A percentile compares a stretch with the other conserved stretches of the same genome.
Evolutionary conservation across 1,140 invertebrate genomes (phyloP).

Genomic region (Augochlora pura): DNA sequence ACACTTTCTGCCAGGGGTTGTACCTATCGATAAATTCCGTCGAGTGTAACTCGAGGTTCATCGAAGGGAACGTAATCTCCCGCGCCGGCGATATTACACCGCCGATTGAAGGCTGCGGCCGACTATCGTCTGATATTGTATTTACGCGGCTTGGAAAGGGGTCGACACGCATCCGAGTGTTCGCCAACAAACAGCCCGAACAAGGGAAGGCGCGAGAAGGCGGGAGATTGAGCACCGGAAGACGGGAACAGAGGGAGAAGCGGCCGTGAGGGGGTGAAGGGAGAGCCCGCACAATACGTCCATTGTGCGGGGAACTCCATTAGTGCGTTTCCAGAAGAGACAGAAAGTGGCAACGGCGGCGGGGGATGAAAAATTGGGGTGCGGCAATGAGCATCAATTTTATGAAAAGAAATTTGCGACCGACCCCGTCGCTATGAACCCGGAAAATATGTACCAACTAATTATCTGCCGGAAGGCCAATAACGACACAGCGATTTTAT

Average conservation of each 20-base stretch:
- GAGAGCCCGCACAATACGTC: conserved; percentile 49
- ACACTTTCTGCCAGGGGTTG: no score
- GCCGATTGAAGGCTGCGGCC: conserved; percentile 9
- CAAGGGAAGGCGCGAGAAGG: neutral
- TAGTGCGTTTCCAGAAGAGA: conserved; percentile 37
- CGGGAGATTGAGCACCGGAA: neutral
- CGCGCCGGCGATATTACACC: conserved; percentile 20
- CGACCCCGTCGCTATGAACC: neutral
- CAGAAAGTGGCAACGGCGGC: neutral
- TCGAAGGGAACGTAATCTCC: neutral
- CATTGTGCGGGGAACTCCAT: conserved; percentile 61
- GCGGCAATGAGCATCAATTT: conserved; percentile 19
- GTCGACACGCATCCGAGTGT: conserved; percentile 33
- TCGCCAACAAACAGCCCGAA: conserved; percentile 25
- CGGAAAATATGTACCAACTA: no score
- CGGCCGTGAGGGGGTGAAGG: conserved; percentile 22
- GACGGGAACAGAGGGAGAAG: neutral
- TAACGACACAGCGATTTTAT: no score
- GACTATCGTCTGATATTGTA: conserved; percentile 58
- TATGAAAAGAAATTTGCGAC: conserved; percentile 10
- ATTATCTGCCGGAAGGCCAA: no score
- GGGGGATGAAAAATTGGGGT: conserved; percentile 12
- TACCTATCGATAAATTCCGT: no score
- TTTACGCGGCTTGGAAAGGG: conserved; percentile 41
- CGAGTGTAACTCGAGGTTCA: neutral